Base-by-base conservation (phyloP, 2,797 vertebrate species). In the Babyrousa celebensis region DNA sequence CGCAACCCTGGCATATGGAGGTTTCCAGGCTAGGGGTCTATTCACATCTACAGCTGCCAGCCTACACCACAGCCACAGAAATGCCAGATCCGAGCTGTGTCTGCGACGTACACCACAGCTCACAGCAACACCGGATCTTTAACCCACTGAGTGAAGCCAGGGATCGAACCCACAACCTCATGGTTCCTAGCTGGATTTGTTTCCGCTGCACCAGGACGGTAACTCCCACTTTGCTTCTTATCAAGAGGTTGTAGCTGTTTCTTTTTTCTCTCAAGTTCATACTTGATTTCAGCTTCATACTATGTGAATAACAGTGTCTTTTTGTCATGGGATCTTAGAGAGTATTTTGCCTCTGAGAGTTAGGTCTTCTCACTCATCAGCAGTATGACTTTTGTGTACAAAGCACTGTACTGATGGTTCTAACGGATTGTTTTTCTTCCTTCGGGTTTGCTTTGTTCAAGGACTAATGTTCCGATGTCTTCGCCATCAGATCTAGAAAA, bases 401-500 rank as follows among this genome's bases (percentile, higher is more conserved):
- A 92, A 93, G 56, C 8, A 82, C 14, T 96, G 0, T 89, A 43
- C 43, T 87, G 48, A 48, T 60, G 60, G 16, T 92, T 94, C 87
- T 97, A 96, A 97, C 68, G 10, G 17, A 93, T 65, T 96, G 18
- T 90, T 97, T 96, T 97, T 74, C 71, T 65, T 96, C 60, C 79
- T 93, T 12, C 40, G 89, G 77, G 6, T 96, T 96, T 98, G 68
- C 71, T 97, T 98, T 96, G 65, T 97, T 98, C 94, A 91, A 98
- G 98, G 98, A 48, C 78, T 20, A 21, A 94, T 85, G 52, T 86
- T 85, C 0, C 11, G 9, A 68, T 0, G 0, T 78, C 96, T 97
- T 97, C 52, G 29, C 96, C 97, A 43, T 96, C 2, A 12, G 98
- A 99, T 74, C 98, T 98, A 98, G 98, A 99, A 83, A 92, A 29